These are phyloP conservation scores for Autographa pulchrina DNA, from an alignment of 2,888 invertebrate genomes.

Conservation along the genomic window DNA sequence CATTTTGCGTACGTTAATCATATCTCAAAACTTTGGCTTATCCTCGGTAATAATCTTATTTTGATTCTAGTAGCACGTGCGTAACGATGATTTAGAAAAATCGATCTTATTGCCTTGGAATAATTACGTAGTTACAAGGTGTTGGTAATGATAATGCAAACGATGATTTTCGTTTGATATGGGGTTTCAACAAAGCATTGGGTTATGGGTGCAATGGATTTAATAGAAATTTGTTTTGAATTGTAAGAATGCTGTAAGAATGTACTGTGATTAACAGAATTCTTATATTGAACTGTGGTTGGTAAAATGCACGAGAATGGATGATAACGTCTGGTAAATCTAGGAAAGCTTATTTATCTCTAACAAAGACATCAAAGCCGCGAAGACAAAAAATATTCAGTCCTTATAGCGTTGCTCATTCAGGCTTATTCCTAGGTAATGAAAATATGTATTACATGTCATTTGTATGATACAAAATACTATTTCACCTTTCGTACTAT, in stretches of 20 bases:
- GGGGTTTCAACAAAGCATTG: no score
- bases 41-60: background rate
- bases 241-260: no score
- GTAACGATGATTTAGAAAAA: background rate
- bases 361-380: no score
- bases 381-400: no score
- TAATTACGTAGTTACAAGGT: background rate
- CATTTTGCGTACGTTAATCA: background rate
- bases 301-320: no score
- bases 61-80: background rate
- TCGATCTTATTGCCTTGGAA: background rate
- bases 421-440: slow-evolving; percentile 19
- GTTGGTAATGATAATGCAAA: background rate
- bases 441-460: background rate
- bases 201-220: background rate
- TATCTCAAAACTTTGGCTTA: background rate
- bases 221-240: background rate
- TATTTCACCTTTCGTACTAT: slow-evolving; percentile 21
- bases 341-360: no score
- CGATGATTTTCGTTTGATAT: background rate
- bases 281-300: no score
- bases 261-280: no score
- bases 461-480: slow-evolving; percentile 20
- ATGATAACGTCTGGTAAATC: no score
- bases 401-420: no score